Conservation (phyloP, 2,113 vertebrate species). For the Sterrhoptilus dennistouni region DNA sequence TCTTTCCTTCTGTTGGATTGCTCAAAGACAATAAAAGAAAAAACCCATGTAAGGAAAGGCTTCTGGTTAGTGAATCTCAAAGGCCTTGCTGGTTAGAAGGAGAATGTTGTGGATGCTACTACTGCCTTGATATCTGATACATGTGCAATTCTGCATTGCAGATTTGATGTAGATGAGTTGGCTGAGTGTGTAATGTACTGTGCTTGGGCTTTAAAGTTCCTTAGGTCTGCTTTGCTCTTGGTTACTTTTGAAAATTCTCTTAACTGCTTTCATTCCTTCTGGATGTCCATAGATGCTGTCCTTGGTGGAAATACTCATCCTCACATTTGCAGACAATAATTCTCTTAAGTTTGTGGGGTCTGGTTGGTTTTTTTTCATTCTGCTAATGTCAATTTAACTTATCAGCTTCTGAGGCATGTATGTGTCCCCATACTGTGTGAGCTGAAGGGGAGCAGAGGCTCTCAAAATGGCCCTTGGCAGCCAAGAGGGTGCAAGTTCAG, state of each 20-base stretch:
- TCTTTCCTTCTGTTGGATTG: not conserved
- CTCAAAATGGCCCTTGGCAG: not conserved
- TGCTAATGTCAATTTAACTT: not conserved
- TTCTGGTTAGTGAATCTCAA: not conserved
- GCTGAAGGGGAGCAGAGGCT: not conserved
- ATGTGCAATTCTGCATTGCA: not conserved
- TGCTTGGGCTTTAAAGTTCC: not conserved
- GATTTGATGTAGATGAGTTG: not conserved
- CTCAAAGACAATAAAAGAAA: not conserved
- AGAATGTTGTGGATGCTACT: not conserved
- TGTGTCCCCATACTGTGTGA: fast-evolving
- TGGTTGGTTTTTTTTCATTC: not conserved
- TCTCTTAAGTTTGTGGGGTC: not conserved
- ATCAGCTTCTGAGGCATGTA: not conserved
- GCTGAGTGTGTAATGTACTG: not conserved
- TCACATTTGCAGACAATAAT: not conserved
- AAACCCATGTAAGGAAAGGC: not conserved
- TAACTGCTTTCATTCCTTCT: not conserved
- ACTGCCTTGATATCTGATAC: not conserved
- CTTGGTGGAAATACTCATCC: not conserved
- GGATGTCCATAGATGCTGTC: not conserved
- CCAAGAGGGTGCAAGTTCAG: not conserved
- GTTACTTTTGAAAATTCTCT: not conserved
- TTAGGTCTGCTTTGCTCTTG: not conserved
- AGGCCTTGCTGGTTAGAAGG: not conserved